Evolutionary conservation across 2,888 invertebrate species (phyloP).

Genomic region (Pomacea canaliculata): DNA sequence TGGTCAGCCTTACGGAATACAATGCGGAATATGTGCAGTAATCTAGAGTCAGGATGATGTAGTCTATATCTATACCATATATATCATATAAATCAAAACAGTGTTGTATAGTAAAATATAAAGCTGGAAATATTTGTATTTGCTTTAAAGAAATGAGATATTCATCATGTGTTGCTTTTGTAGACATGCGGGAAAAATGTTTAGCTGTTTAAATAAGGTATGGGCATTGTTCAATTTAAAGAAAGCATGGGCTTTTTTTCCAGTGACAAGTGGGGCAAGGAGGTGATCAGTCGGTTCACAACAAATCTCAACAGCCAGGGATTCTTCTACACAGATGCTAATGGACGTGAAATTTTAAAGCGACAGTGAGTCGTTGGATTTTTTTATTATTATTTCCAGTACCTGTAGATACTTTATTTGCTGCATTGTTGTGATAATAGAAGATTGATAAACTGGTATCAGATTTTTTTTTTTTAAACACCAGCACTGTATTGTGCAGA

Average conservation of each 20-base stretch:
- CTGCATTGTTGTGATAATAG: neutral
- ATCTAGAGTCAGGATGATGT: too few relatives aligned
- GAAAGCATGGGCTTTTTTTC: neutral
- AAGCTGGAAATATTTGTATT: too few relatives aligned
- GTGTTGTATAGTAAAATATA: too few relatives aligned
- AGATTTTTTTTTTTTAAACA: neutral
- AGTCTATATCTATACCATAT: too few relatives aligned
- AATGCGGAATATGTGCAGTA: too few relatives aligned
- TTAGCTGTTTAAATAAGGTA: too few relatives aligned
- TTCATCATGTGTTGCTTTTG: too few relatives aligned
- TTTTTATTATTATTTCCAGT: neutral
- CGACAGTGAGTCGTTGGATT: conserved; percentile 70
- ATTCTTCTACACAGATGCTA: conserved; percentile 90
- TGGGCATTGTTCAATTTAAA: too few relatives aligned
- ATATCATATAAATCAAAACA: too few relatives aligned
- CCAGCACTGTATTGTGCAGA: conserved; percentile 37
- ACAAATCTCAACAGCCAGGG: conserved; percentile 71
- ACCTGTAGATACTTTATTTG: neutral
- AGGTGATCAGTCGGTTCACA: conserved; percentile 82
- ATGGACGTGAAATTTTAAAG: conserved; percentile 87
- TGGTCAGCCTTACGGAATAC: too few relatives aligned
- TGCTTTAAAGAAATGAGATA: too few relatives aligned
- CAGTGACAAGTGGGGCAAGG: conserved; percentile 78
- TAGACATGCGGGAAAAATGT: too few relatives aligned
- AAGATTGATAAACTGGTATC: neutral